Evolutionary conservation across 1,140 invertebrate species (phyloP).

Genomic region (Wasmannia auropunctata): DNA sequence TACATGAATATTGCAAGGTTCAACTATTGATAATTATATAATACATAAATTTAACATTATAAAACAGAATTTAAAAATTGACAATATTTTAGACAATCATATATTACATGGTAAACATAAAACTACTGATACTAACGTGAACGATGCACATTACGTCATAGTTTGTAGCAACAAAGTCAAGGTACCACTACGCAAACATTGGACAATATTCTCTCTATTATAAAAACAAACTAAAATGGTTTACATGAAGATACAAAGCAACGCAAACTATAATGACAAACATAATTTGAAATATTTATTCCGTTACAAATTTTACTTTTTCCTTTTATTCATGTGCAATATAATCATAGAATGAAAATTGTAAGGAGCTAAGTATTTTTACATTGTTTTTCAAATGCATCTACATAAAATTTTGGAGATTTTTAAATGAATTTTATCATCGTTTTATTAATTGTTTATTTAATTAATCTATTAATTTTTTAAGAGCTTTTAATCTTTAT

Average conservation of each 20-base stretch:
- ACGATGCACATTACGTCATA: background rate
- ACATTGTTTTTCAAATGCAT: background rate
- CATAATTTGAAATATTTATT: constrained; percentile 10
- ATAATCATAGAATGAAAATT: background rate
- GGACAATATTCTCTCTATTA: background rate
- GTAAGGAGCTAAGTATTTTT: background rate
- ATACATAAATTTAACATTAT: background rate
- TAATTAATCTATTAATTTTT: background rate
- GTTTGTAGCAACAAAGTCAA: background rate
- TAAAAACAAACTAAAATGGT: constrained; percentile 1
- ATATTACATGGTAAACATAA: constrained; percentile 2
- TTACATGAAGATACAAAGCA: constrained; percentile 8
- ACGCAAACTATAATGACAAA: constrained; percentile 11
- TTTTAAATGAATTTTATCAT: background rate
- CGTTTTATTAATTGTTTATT: background rate
- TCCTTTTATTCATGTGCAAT: background rate
- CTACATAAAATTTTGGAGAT: background rate
- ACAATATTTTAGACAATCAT: background rate
- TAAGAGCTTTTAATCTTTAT: too few relatives aligned
- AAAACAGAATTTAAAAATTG: background rate
- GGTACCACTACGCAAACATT: constrained; percentile 33
- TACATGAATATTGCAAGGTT: background rate
- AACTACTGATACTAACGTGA: background rate
- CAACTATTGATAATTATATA: background rate
- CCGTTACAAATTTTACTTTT: background rate